Base-by-base conservation (phyloP, 1,140 invertebrate species). In the Paracyclopina nana region DNA sequence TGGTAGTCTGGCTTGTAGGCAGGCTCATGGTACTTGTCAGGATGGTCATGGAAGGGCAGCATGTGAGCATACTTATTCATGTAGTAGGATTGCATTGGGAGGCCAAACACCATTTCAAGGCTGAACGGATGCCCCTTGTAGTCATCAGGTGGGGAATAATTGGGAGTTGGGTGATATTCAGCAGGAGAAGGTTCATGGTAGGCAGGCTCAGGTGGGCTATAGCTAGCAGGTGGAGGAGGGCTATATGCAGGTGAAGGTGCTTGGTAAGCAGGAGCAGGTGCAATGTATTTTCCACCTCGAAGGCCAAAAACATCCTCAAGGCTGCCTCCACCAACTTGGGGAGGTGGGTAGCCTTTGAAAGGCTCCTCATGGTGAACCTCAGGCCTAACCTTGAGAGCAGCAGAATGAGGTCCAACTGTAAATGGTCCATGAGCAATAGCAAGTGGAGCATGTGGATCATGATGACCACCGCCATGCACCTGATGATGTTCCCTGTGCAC, bases 101-200 rank as follows among this genome's bases (percentile, higher is more conserved):
- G 42, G 16, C n/a, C 24, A 44, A 22, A 22, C 25, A 38, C 34
- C 34, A 38, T 38, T 38, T 44, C 42, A 44, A 18, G 42, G 25
- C 24, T 18, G 4, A 3, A 5, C 24, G 42, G 42, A 18, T 44
- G n/a, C 5, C 14, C 14, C 12, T 44, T 22, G 24, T 44, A 22
- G 16, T 44, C 16, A 4, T 2, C 42, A 5, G 25, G 42, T 6
- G 16, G n/a, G 25, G 42, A 22, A 5, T 44, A 14, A 20, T 44
- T 14, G 42, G 16, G 24, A 18, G 16, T 26, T 3, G 42, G 42
- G 12, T 14, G 18, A 44, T 18, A 12, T n/a, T 44, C 16, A 26
- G n/a, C 42, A 2, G 25, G 42, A 3, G 16, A n/a, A 24, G 42
- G 42, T n/a, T 44, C 42, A 20, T 44, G 42, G 16, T 44, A 44